These are phyloP conservation scores for Charadrius vociferus DNA, from an alignment of 2,113 vertebrate genomes.

Conservation along the genomic window DNA sequence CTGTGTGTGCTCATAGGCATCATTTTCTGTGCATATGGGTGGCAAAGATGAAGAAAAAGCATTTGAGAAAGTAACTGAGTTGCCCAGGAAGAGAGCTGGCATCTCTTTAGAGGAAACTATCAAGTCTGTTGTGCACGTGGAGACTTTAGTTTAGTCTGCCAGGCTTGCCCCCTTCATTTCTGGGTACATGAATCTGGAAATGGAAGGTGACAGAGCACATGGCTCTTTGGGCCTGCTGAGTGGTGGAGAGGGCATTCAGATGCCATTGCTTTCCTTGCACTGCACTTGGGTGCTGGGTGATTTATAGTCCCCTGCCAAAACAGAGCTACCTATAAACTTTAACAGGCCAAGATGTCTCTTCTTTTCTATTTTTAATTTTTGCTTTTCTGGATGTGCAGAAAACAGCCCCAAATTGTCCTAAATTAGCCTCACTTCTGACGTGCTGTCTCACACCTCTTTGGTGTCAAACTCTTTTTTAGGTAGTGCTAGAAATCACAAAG, in stretches of 20 bases:
- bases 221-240: neutral
- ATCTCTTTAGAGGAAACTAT: neutral
- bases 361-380: neutral
- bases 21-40: neutral
- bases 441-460: constrained; percentile 41
- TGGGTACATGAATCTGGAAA: neutral
- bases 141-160: neutral
- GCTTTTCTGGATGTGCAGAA: neutral
- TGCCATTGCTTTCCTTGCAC: neutral
- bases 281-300: neutral
- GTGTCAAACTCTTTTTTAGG: constrained; percentile 30
- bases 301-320: neutral
- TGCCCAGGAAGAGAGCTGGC: neutral
- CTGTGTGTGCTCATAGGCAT: neutral
- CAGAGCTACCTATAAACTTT: neutral
- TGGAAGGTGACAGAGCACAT: neutral
- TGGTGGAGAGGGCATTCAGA: neutral
- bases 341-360: neutral
- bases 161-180: neutral
- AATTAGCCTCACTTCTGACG: constrained; percentile 30
- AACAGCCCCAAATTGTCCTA: neutral
- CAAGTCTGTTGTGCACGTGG: rapidly evolving
- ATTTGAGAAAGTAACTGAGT: neutral
- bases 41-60: neutral
- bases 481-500: constrained; percentile 20